phyloP scores from a whole-genome alignment of 64 coral and sea anemone species.

The Pachyseris speciosa region DNA sequence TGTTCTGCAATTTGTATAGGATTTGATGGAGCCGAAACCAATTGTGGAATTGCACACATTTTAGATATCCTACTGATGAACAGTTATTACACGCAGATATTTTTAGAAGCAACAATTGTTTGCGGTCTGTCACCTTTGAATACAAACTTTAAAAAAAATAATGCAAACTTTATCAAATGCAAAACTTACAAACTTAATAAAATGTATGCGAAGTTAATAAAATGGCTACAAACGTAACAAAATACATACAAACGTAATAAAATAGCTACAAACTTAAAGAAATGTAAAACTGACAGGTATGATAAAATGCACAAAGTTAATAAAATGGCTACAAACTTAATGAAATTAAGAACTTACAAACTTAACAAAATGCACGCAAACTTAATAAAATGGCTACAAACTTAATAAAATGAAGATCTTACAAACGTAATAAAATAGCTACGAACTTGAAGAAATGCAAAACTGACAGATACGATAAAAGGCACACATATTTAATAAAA shows the following conservation, averaged over 20 bases:
- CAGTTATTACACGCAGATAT: too few species aligned
- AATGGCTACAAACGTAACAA: neutral
- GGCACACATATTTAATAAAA: neutral
- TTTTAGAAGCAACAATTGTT: too few species aligned
- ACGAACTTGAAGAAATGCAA: neutral
- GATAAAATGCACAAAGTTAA: neutral
- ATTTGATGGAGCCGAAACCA: too few species aligned
- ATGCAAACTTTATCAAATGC: too few species aligned
- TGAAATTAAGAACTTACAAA: neutral
- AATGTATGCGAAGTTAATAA: neutral
- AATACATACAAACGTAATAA: neutral
- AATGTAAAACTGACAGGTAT: too few species aligned
- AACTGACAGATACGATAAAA: neutral
- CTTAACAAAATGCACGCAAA: neutral
- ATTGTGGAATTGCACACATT: too few species aligned
- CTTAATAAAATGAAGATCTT: neutral
- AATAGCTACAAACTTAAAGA: neutral
- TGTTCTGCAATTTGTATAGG: too few species aligned
- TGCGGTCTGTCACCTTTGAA: too few species aligned
- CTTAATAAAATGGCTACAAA: conserved; percentile 12
- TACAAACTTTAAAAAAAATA: too few species aligned
- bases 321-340: neutral
- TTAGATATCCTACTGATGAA: too few species aligned
- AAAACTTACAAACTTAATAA: neutral
- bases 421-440: conserved; percentile 1